Evolutionary conservation across 2,888 invertebrate species (phyloP).

Genomic region (Melanargia galathea): DNA sequence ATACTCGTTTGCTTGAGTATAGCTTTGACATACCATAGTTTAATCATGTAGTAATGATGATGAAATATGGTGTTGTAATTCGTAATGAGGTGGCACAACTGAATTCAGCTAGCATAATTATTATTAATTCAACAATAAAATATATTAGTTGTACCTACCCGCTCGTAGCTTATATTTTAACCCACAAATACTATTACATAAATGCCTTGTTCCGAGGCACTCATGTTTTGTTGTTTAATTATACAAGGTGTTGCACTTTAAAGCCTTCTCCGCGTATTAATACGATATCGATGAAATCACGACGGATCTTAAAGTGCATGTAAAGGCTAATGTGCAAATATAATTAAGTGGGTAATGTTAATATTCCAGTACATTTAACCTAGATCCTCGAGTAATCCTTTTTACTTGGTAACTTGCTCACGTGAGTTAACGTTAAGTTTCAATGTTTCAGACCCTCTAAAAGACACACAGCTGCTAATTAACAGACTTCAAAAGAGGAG

Average conservation of each 20-base stretch:
- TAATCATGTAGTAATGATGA: too few relatives aligned
- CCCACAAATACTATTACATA: slow-evolving; percentile 17
- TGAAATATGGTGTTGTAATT: too few relatives aligned
- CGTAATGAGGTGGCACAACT: too few relatives aligned
- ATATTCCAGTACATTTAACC: not conserved
- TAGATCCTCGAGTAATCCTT: not conserved
- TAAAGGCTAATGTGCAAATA: not conserved
- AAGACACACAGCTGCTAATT: too few relatives aligned
- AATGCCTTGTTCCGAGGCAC: slow-evolving; percentile 14
- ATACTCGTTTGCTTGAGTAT: too few relatives aligned
- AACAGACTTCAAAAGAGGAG: too few relatives aligned
- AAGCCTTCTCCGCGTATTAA: not conserved
- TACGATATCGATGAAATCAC: slow-evolving; percentile 14
- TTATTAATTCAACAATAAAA: not conserved
- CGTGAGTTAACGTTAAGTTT: too few relatives aligned
- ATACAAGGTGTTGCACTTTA: slow-evolving; percentile 22
- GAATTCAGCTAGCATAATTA: too few relatives aligned
- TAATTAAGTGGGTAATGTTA: not conserved
- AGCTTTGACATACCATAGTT: too few relatives aligned
- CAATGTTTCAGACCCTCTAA: too few relatives aligned
- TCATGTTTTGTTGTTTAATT: slow-evolving; percentile 23
- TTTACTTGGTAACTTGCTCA: too few relatives aligned
- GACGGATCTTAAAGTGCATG: not conserved
- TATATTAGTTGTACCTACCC: not conserved
- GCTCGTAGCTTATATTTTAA: slow-evolving; percentile 2